A percentile compares a stretch with the other conserved stretches of the same genome.
Conservation (phyloP, 2,113 vertebrate species). For the Halichoeres trimaculatus region DNA sequence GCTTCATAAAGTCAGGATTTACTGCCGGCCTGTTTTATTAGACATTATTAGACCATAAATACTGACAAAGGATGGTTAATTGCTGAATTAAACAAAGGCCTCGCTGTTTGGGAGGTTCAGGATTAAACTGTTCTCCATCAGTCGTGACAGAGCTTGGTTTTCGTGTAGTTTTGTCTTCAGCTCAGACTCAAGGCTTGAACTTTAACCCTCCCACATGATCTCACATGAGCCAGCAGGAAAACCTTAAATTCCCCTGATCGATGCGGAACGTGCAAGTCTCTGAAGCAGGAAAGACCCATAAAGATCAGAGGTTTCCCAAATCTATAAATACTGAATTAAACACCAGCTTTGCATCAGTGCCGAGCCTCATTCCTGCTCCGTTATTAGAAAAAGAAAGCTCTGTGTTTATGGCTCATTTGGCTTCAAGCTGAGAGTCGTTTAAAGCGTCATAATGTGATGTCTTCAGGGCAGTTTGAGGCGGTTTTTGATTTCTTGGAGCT, state of each 20-base stretch:
- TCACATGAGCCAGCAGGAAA: background rate
- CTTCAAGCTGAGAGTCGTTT: constrained; percentile 2
- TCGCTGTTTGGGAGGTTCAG: background rate
- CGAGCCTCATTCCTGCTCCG: constrained; percentile 2
- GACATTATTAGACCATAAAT: background rate
- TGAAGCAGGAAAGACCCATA: too few species aligned
- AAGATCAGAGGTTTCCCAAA: too few species aligned
- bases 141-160: background rate
- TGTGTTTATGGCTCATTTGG: constrained; percentile 10
- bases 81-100: background rate
- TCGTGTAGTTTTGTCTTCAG: background rate
- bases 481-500: constrained; percentile 20
- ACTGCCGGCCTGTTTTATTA: background rate
- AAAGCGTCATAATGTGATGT: constrained; percentile 30
- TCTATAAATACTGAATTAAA: constrained; percentile 22
- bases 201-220: background rate
- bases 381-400: background rate
- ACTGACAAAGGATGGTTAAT: background rate
- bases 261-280: background rate
- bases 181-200: background rate
- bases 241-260: constrained; percentile 37
- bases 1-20: background rate
- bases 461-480: constrained; percentile 1
- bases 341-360: background rate
- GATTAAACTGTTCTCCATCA: background rate